These are phyloP conservation scores for Leptinotarsa lineolata DNA, from an alignment of 1,140 invertebrate species.

Conservation along the genomic window DNA sequence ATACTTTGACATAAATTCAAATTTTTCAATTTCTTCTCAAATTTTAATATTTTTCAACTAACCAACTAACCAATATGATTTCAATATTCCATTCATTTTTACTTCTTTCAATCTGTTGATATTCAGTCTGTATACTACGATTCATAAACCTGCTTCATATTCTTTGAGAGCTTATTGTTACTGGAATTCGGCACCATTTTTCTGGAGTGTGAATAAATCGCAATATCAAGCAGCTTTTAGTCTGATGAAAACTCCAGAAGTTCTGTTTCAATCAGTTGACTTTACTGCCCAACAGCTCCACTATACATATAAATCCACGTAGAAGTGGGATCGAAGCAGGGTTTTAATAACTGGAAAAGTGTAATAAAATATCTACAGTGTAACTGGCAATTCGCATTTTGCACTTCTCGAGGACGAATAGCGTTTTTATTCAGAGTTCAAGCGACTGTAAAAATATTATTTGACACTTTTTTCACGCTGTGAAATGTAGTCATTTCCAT, in stretches of 20 bases:
- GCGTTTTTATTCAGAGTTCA: background rate
- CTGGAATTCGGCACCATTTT: no score
- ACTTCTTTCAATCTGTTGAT: no score
- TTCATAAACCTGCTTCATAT: no score
- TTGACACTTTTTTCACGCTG: background rate
- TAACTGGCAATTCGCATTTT: slow-evolving; percentile 1
- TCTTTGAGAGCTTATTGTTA: no score
- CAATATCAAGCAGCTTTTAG: background rate
- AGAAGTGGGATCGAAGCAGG: background rate
- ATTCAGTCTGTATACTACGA: no score
- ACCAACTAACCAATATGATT: no score
- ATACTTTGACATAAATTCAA: no score
- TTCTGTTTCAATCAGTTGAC: slow-evolving; percentile 2
- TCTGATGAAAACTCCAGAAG: background rate
- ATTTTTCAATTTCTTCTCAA: no score
- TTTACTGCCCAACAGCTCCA: background rate
- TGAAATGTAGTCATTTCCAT: background rate
- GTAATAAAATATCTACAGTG: background rate
- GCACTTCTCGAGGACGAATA: background rate
- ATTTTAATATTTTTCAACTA: no score
- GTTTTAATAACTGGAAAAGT: background rate
- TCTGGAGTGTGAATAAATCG: no score
- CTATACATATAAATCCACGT: background rate
- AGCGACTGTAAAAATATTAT: background rate
- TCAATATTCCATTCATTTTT: no score